phyloP scores from a whole-genome alignment of 2,113 vertebrate species.

The Urocolius indicus region DNA sequence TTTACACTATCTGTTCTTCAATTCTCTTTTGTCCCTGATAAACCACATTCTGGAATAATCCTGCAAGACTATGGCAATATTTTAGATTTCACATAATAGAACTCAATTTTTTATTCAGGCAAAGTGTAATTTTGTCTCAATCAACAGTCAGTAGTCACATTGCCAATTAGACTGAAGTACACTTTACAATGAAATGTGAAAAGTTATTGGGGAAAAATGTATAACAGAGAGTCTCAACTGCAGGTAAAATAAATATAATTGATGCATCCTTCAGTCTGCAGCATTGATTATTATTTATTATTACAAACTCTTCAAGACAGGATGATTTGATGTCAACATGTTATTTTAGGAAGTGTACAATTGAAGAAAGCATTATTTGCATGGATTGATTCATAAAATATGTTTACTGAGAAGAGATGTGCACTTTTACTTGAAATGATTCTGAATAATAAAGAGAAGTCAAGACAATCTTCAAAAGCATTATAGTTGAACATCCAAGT shows the following conservation, averaged over 20 bases:
- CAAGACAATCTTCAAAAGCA: constrained; percentile 38
- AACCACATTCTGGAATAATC: constrained; percentile 5
- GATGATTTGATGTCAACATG: constrained; percentile 68
- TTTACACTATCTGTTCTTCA: constrained; percentile 31
- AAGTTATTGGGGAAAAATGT: constrained; percentile 52
- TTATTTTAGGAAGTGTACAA: constrained; percentile 63
- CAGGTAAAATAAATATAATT: constrained; percentile 70
- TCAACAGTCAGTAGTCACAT: constrained; percentile 42
- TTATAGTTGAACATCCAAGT: constrained; percentile 12
- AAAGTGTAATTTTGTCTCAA: constrained; percentile 69
- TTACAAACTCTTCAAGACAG: constrained; percentile 71
- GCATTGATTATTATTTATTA: constrained; percentile 78
- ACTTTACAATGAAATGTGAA: constrained; percentile 60
- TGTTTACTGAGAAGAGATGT: constrained; percentile 61
- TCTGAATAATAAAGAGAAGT: constrained; percentile 56
- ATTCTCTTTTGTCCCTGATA: neutral
- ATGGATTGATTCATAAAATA: constrained; percentile 68
- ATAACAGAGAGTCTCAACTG: constrained; percentile 37
- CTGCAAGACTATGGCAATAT: constrained; percentile 19
- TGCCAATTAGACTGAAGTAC: constrained; percentile 69
- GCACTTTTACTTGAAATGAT: constrained; percentile 64
- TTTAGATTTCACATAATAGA: constrained; percentile 65
- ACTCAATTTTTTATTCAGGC: constrained; percentile 63
- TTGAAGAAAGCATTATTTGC: constrained; percentile 62
- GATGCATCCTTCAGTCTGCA: constrained; percentile 60